Conservation (phyloP, 2,888 invertebrate species). For the Trissolcus japonicus region DNA sequence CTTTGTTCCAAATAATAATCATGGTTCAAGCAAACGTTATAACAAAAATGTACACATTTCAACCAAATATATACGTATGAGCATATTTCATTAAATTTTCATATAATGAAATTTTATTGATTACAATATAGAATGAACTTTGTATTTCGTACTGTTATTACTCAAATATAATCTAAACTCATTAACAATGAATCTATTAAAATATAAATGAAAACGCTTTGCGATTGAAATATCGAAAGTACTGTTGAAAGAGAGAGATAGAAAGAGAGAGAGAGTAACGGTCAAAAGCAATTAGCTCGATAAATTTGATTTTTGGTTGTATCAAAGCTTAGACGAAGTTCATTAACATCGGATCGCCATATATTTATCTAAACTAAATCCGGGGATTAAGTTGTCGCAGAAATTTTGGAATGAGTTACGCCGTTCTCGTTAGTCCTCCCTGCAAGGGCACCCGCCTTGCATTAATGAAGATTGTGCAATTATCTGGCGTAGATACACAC, state of each 20-base stretch:
- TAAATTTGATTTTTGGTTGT: background rate
- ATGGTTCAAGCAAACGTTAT: background rate
- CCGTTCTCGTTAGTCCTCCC: slow-evolving; percentile 1
- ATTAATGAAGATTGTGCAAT: slow-evolving; percentile 48
- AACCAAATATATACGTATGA: too few species aligned
- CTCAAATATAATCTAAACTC: too few species aligned
- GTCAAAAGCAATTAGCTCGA: too few species aligned
- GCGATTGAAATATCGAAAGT: too few species aligned
- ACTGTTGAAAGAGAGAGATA: too few species aligned
- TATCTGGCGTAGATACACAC: slow-evolving; percentile 45
- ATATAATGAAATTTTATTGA: too few species aligned
- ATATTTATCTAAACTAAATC: slow-evolving; percentile 26
- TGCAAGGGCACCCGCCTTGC: slow-evolving; percentile 30
- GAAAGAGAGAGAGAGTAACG: too few species aligned
- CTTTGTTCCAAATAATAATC: slow-evolving; percentile 14
- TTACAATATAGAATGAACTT: slow-evolving; percentile 1
- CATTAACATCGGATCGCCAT: slow-evolving; percentile 6
- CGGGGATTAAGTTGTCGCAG: slow-evolving; percentile 35
- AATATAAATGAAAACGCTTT: too few species aligned
- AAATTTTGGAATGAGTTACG: slow-evolving; percentile 35
- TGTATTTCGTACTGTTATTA: too few species aligned
- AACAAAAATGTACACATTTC: too few species aligned
- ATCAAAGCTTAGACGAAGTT: background rate
- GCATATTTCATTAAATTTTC: too few species aligned
- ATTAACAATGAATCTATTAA: too few species aligned